Percentiles rank a stretch among this genome's conserved stretches.
These are phyloP conservation scores for Seira ritae DNA, from an alignment of 2,888 invertebrate species.

Conservation along the genomic window DNA sequence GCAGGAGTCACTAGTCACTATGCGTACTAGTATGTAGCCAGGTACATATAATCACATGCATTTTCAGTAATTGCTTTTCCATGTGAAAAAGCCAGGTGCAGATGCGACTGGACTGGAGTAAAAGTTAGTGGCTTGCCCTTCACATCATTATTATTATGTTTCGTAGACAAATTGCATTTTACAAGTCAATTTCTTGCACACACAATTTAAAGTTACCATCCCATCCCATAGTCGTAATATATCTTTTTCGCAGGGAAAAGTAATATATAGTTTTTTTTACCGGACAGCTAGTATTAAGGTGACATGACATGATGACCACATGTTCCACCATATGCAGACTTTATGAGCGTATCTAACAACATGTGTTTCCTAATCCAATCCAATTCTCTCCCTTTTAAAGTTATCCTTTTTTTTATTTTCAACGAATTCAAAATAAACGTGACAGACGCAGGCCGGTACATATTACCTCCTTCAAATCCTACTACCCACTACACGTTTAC, in stretches of 20 bases:
- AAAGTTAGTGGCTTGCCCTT: no score
- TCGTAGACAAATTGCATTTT: background rate
- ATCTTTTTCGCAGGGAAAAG: no score
- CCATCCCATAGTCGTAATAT: no score
- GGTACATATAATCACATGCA: no score
- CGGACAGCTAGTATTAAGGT: background rate
- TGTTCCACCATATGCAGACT: background rate
- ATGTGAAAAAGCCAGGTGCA: background rate
- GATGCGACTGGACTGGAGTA: background rate
- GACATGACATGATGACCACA: background rate
- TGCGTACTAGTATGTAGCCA: no score
- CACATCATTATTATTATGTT: no score
- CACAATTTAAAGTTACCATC: no score
- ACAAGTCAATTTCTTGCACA: background rate
- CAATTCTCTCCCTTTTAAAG: background rate
- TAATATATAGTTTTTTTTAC: background rate
- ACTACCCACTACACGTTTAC: background rate
- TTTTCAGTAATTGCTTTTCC: background rate
- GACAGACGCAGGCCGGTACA: slow-evolving; percentile 33
- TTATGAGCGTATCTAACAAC: background rate
- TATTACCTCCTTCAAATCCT: slow-evolving; percentile 7
- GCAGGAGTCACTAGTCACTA: no score
- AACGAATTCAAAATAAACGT: background rate
- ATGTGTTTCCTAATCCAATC: background rate
- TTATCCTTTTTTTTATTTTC: slow-evolving; percentile 21